Conservation (phyloP, 2,888 invertebrate genomes). For the Auanema sp. region DNA sequence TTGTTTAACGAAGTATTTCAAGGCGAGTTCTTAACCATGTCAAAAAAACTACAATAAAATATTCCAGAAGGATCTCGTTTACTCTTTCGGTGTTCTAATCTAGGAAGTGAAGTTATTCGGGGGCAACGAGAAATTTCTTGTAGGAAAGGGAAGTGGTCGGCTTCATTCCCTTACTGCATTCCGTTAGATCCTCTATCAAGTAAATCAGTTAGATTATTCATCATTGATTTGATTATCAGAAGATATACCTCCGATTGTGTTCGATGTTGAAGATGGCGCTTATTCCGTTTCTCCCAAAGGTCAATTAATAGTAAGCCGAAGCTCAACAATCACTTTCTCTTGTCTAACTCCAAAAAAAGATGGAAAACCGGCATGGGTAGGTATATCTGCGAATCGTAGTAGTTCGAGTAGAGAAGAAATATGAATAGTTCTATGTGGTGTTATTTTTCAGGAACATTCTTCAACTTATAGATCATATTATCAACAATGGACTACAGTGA, state of each 20-base stretch:
- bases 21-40: slow-evolving; percentile 20
- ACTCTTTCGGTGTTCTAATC: slow-evolving; percentile 50
- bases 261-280: slow-evolving; percentile 52
- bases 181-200: slow-evolving; percentile 22
- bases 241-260: slow-evolving; percentile 56
- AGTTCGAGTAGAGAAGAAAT: not conserved
- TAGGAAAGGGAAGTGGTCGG: slow-evolving; percentile 38
- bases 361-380: slow-evolving; percentile 51
- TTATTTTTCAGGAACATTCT: slow-evolving; percentile 55
- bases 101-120: slow-evolving; percentile 40
- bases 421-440: slow-evolving; percentile 11
- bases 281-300: slow-evolving; percentile 52
- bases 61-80: slow-evolving; percentile 41
- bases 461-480: slow-evolving; percentile 62
- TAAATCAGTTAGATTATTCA: not conserved
- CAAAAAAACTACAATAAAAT: not conserved
- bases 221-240: slow-evolving; percentile 33
- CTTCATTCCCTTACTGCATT: slow-evolving; percentile 35
- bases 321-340: slow-evolving; percentile 54
- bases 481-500: slow-evolving; percentile 51
- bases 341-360: slow-evolving; percentile 50
- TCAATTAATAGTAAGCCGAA: slow-evolving; percentile 53
- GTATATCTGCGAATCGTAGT: not conserved
- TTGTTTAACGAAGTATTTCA: slow-evolving; percentile 58
- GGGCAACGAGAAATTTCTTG: slow-evolving; percentile 38